These are phyloP conservation scores for Orchestia grillus DNA, from an alignment of 1,140 invertebrate species.

Conservation along the genomic window DNA sequence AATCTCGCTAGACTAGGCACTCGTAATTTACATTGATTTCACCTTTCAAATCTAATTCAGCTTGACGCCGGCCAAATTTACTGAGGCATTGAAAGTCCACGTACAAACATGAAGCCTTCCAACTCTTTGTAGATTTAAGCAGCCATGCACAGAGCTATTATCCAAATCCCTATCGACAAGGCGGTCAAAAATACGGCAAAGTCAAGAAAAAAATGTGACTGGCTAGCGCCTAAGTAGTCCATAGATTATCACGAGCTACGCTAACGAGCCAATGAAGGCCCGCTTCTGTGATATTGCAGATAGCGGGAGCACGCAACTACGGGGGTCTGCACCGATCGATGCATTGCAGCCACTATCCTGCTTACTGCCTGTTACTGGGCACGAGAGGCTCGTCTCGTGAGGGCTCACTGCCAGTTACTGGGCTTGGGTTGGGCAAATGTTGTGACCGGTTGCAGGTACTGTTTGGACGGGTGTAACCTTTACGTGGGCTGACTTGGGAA, in stretches of 20 bases:
- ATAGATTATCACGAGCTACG: slow-evolving; percentile 43
- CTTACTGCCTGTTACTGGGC: not conserved
- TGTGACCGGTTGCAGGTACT: not conserved
- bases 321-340: slow-evolving; percentile 12
- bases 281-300: slow-evolving; percentile 27
- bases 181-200: slow-evolving; percentile 28
- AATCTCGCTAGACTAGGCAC: not conserved
- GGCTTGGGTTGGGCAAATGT: not conserved
- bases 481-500: not conserved
- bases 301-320: slow-evolving; percentile 16
- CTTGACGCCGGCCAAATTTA: not conserved
- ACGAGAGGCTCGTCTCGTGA: too few relatives aligned
- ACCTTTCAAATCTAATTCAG: not conserved
- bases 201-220: slow-evolving; percentile 19
- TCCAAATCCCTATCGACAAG: slow-evolving; percentile 48
- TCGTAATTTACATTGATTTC: not conserved
- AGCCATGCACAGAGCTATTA: not conserved
- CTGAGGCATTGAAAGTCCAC: not conserved
- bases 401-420: not conserved
- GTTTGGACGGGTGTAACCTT: not conserved
- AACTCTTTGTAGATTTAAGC: not conserved
- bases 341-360: not conserved
- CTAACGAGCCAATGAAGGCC: slow-evolving; percentile 39
- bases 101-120: not conserved
- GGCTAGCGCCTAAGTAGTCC: slow-evolving; percentile 48